These are phyloP conservation scores for Peromyscus maniculatus DNA, from an alignment of 2,113 vertebrate genomes.

Conservation along the genomic window DNA sequence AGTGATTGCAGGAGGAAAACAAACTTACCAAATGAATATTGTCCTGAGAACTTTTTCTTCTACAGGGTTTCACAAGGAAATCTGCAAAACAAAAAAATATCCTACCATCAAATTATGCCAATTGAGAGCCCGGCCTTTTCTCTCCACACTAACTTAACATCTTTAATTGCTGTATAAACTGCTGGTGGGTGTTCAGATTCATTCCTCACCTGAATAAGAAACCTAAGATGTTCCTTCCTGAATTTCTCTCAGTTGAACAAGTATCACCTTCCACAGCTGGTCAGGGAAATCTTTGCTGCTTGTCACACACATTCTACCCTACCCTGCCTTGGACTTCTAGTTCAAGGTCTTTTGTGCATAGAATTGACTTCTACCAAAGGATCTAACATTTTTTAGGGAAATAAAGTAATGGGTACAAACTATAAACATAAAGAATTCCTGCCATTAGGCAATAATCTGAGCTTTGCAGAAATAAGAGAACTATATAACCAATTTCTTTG, in stretches of 20 bases:
- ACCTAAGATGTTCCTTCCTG: not conserved
- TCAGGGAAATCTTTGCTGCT: not conserved
- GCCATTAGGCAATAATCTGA: not conserved
- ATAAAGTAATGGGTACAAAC: not conserved
- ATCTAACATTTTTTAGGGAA: not conserved
- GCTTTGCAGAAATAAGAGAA: not conserved
- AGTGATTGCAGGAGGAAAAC: accelerated
- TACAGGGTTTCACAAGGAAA: constrained; percentile 83
- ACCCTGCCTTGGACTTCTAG: not conserved
- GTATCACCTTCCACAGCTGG: not conserved
- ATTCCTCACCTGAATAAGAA: not conserved
- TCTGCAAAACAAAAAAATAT: constrained; percentile 81
- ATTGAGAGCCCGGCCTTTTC: not conserved
- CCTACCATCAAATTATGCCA: constrained; percentile 28
- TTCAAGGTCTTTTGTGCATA: not conserved
- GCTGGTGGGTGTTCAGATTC: not conserved
- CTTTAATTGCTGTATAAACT: not conserved
- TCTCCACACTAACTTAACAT: not conserved
- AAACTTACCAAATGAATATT: constrained; percentile 84
- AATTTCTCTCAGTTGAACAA: constrained; percentile 9
- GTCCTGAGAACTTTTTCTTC: constrained; percentile 73
- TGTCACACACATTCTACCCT: not conserved
- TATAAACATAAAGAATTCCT: constrained; percentile 27
- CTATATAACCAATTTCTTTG: not conserved
- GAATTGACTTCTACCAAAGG: not conserved